These are phyloP conservation scores for Nephotettix cincticeps DNA, from an alignment of 1,140 invertebrate genomes.

Conservation along the genomic window DNA sequence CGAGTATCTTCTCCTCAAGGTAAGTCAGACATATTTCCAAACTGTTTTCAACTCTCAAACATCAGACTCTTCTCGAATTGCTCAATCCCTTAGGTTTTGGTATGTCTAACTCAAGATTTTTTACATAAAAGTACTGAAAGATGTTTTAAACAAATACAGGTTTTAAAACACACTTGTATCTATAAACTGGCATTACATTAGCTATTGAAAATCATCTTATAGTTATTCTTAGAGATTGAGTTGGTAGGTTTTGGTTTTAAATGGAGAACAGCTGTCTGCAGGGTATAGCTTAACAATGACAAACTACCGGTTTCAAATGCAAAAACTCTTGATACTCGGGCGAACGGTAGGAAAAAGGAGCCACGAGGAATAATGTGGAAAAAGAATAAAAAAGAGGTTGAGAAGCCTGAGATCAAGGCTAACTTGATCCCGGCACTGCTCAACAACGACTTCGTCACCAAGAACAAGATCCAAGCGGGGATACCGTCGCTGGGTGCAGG, in stretches of 20 bases:
- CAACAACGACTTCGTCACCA: conserved; percentile 50
- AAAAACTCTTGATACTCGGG: not conserved
- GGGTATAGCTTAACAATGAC: not conserved
- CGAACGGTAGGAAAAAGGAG: not conserved
- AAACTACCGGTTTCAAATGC: not conserved
- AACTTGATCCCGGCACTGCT: conserved; percentile 12
- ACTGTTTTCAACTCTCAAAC: too few species aligned
- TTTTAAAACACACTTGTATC: too few species aligned
- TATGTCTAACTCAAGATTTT: too few species aligned
- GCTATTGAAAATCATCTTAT: not conserved
- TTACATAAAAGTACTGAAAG: too few species aligned
- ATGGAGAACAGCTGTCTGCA: not conserved
- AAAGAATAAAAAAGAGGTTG: not conserved
- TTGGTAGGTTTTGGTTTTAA: not conserved
- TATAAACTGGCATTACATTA: not conserved
- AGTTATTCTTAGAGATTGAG: not conserved
- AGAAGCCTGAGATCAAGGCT: not conserved
- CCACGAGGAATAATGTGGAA: not conserved
- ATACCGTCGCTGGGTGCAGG: conserved; percentile 34
- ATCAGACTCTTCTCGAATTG: too few species aligned
- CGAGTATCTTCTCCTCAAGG: not conserved
- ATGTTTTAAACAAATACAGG: too few species aligned
- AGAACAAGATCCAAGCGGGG: conserved; percentile 55
- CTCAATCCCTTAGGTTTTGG: too few species aligned
- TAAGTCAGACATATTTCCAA: too few species aligned